Evolutionary conservation across 64 coral and sea anemone species (phyloP), one percentile per base, ranked within the genome.

Genomic region (Pocillopora verrucosa): DNA sequence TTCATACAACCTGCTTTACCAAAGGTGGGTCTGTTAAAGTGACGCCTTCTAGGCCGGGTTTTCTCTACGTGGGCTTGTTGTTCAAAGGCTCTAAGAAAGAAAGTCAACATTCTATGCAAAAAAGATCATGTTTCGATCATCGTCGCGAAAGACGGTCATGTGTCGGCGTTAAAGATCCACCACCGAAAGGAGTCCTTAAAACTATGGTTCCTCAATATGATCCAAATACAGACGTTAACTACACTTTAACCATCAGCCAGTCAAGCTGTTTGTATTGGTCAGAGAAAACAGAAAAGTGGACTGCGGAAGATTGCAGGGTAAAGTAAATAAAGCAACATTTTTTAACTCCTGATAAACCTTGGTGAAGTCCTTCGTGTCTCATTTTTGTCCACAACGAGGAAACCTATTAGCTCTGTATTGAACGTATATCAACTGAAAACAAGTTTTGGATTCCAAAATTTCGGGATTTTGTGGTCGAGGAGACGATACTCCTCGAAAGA

Each of bases 1-100:
- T 26, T 15, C 41, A 76, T 34, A 79, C 75, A 58, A 84, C 79
- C 16, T 88, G 89, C 57, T 62, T 63, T 20, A 75, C 72, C 34
- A 35, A 84, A 41, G 22, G 84, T 35, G 51, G 2, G 13, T 89
- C 83, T 26, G 59, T 88, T 34, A 84, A 74, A 62, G 88, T 89
- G 58, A 75, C 90, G 9, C 88, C 81, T 37, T 60, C 74, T 17
- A 64, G 62, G 12, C 20, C 80, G 20, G 90, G 91, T 11, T 11
- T 79, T n/a, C 80, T 90, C 61, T 93, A 61, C 30, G 61, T 96
- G 16, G 94, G 94, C 17, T 20, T 94, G 20, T 74, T 36, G 51
- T 68, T 87, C 9, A 11, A 62, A 5, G 70, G 58, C 65, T 38
- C 11, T 20, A 74, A 83, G 15, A 78, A 89, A 26, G 67, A 59